These are phyloP conservation scores for Mesaphorura yosii DNA, from an alignment of 1,140 invertebrate genomes.

Conservation along the genomic window DNA sequence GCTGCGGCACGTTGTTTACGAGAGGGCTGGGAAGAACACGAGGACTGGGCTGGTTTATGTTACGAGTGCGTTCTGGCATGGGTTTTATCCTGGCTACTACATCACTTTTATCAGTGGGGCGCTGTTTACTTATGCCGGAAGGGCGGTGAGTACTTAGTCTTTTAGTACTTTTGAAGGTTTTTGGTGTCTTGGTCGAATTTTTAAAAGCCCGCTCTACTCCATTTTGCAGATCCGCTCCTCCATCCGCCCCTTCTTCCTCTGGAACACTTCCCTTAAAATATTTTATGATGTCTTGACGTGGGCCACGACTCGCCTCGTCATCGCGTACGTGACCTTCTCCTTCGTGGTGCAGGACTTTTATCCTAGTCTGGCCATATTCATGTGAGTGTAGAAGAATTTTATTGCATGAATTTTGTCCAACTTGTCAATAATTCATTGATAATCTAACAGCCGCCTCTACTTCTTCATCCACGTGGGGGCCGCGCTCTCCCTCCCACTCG, in stretches of 20 bases:
- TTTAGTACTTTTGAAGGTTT: no score
- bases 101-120: constrained; percentile 81
- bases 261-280: constrained; percentile 46
- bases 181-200: no score
- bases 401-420: constrained; percentile 9
- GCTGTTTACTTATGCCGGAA: constrained; percentile 69
- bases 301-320: constrained; percentile 60
- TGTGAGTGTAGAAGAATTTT: constrained; percentile 9
- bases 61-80: constrained; percentile 91
- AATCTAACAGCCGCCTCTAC: constrained; percentile 45
- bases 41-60: constrained; percentile 61
- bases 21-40: constrained; percentile 50
- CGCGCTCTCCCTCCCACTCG: no score
- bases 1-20: constrained; percentile 76
- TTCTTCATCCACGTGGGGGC: constrained; percentile 48
- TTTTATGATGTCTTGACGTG: constrained; percentile 70
- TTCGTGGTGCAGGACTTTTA: constrained; percentile 78
- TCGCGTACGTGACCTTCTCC: constrained; percentile 76
- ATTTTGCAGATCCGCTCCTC: constrained; percentile 49
- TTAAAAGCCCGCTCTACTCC: no score
- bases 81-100: constrained; percentile 73
- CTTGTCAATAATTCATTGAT: constrained; percentile 29
- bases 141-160: constrained; percentile 61
- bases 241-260: constrained; percentile 63
- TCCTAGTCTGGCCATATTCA: constrained; percentile 49